A percentile compares a stretch with the other conserved stretches of the same genome.
These are phyloP conservation scores for Resseliella maxima DNA, from an alignment of 2,888 invertebrate genomes.

Conservation along the genomic window DNA sequence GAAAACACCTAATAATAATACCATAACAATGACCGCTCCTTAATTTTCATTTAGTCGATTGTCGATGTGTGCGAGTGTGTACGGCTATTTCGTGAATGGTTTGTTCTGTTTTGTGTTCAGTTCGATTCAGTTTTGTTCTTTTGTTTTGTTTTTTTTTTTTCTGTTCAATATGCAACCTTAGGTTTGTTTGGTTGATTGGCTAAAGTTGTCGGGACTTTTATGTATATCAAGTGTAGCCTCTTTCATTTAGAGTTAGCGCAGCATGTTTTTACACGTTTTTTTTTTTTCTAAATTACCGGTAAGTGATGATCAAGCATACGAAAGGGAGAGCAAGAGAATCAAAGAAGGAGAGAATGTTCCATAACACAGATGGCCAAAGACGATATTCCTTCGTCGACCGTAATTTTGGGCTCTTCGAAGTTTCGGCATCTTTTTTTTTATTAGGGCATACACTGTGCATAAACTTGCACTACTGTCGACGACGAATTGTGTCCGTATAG, in stretches of 20 bases:
- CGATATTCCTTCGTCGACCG: neutral
- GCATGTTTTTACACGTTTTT: conserved; percentile 55
- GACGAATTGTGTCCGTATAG: neutral
- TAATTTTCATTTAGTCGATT: conserved; percentile 49
- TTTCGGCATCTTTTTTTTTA: conserved; percentile 43
- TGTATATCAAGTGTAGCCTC: conserved; percentile 44
- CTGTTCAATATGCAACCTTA: too few species aligned
- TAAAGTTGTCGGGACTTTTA: conserved; percentile 15
- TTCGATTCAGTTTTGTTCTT: neutral
- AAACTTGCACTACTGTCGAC: conserved; percentile 39
- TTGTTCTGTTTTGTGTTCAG: neutral
- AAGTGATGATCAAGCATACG: neutral
- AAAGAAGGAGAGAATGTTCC: neutral
- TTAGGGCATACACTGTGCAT: neutral
- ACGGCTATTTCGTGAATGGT: neutral
- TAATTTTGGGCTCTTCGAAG: neutral
- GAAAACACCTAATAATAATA: conserved; percentile 55
- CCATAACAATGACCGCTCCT: conserved; percentile 55
- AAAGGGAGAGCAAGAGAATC: neutral
- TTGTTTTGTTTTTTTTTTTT: neutral
- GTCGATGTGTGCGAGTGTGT: neutral
- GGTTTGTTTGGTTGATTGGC: neutral
- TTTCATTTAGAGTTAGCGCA: conserved; percentile 39
- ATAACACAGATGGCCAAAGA: neutral
- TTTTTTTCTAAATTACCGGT: conserved; percentile 49